Base-by-base conservation (phyloP, 1,140 invertebrate genomes). In the Odontomachus brunneus region DNA sequence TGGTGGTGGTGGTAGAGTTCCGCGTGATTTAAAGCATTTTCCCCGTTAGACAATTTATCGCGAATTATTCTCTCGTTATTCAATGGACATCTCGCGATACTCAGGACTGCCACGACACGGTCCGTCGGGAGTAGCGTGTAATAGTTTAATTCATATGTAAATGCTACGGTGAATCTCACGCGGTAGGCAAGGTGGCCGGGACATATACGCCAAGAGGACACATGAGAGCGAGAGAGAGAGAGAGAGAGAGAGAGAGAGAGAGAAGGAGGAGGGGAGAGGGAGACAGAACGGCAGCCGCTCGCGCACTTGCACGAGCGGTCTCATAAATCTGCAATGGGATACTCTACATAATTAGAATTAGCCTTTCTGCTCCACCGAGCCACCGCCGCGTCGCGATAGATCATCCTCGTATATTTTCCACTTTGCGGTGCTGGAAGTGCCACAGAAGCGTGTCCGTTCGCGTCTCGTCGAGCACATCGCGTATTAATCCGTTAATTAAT, bases 61-160 rank as follows among this genome's bases (percentile, higher is more conserved):
- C 33, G 49, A 65, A 80, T 80, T 69, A 80, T 80, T 80, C 75
- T 24, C 75, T 80, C 75, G 75, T 80, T 71, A 80, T 80, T 80
- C 65, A 80, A 80, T 80, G 75, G 65, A 69, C 65, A 80, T 22
- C 22, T 69, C 65, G 75, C 65, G 63, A 78, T 26, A 33, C 51
- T 78, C 74, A 78, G 62, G 63, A 19, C 14, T 69, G 33, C 75
- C 75, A 69, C 51, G 51, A n/a, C n/a, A n/a, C 22, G 60, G 65
- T 71, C 75, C 51, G 38, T 63, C 51, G 75, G 75, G 86, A 88
- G 72, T 82, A 85, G 87, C 89, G 84, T 86, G 90, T 92, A 92
- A 93, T 92, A 92, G 91, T 92, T 93, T 91, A 92, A 93, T 92
- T 93, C 92, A 92, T 92, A 93, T 93, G 92, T 91, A 93, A 93